Evolutionary conservation across 2,888 invertebrate genomes (phyloP).

Genomic region (Conistra vaccinii): DNA sequence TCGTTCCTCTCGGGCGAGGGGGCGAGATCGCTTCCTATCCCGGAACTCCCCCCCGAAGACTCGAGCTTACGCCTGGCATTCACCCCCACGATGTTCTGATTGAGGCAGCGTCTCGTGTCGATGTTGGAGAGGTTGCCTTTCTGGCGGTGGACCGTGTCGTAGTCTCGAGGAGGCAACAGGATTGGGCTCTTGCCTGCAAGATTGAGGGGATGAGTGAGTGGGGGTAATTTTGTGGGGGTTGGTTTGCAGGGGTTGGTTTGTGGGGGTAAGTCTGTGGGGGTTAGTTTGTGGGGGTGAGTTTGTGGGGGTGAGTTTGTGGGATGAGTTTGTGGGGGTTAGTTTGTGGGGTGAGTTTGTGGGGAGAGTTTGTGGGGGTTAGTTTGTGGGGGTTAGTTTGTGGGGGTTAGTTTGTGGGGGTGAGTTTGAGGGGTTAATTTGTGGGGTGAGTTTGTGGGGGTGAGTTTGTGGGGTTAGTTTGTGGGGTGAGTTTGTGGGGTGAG

Average conservation of each 20-base stretch:
- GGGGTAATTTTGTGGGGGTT: neutral
- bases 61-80: conserved; percentile 89
- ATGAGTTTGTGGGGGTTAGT: too few relatives aligned
- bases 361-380: neutral
- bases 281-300: too few relatives aligned
- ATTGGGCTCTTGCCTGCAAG: conserved; percentile 92
- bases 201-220: conserved; percentile 1
- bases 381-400: neutral
- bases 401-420: too few relatives aligned
- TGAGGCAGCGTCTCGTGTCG: conserved; percentile 91
- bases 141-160: conserved; percentile 96
- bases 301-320: too few relatives aligned
- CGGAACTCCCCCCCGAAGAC: conserved; percentile 95
- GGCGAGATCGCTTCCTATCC: conserved; percentile 97
- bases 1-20: conserved; percentile 94
- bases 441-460: too few relatives aligned
- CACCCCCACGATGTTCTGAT: conserved; percentile 92
- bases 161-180: conserved; percentile 97
- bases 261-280: neutral
- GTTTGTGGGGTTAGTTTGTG: too few relatives aligned
- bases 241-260: too few relatives aligned
- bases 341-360: conserved; percentile 2
- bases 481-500: too few relatives aligned
- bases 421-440: too few relatives aligned
- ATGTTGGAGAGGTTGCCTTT: conserved; percentile 88